Evolutionary conservation across 2,888 invertebrate genomes (phyloP).

Genomic region (Metallyticus violacea): DNA sequence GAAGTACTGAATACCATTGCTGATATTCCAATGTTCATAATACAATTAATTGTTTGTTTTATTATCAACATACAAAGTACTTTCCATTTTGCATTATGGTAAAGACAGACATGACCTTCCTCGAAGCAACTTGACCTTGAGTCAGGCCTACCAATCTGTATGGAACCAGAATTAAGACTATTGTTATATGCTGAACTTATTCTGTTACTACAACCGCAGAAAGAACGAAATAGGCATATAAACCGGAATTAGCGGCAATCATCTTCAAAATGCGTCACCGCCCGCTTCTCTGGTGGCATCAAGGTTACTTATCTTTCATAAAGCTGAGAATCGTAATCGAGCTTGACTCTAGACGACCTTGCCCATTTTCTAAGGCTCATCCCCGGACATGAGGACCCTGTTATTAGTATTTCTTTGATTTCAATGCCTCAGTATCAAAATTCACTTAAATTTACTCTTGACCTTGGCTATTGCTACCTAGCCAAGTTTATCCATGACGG

Average conservation of each 20-base stretch:
- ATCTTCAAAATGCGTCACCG: background rate
- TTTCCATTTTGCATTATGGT: too few species aligned
- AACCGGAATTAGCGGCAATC: background rate
- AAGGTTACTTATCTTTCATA: background rate
- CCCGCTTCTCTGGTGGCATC: background rate
- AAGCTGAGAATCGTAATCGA: background rate
- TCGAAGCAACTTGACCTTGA: background rate
- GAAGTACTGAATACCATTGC: too few species aligned
- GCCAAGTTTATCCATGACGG: too few species aligned
- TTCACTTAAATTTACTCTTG: background rate
- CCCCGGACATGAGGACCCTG: background rate
- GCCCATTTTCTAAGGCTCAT: background rate
- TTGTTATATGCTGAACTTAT: background rate
- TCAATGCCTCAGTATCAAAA: too few species aligned
- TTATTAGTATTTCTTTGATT: background rate
- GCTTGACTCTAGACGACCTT: background rate
- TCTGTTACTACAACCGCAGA: background rate
- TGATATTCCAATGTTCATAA: too few species aligned
- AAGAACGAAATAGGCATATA: background rate
- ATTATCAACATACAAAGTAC: too few species aligned
- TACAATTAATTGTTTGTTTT: too few species aligned
- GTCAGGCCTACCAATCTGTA: too few species aligned
- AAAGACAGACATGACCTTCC: too few species aligned
- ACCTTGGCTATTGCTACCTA: background rate
- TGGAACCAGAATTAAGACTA: background rate